Percentiles rank a stretch among this genome's conserved stretches.
Evolutionary conservation across 2,113 vertebrate species (phyloP).

Genomic region (Eclectus roratus): DNA sequence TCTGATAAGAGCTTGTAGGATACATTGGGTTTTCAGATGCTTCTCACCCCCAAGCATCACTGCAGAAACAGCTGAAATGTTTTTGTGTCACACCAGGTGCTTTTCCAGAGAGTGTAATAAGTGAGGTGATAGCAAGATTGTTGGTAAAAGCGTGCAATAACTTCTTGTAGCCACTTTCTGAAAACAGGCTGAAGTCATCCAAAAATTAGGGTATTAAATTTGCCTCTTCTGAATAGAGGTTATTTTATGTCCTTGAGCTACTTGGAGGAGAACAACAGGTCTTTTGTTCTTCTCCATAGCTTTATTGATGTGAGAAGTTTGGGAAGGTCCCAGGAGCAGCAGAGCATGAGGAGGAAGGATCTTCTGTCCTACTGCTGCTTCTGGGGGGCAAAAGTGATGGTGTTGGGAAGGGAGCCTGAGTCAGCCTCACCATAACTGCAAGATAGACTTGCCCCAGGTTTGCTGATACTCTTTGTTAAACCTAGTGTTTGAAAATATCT

Average conservation of each 20-base stretch:
- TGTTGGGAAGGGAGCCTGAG: neutral
- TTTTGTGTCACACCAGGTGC: fast-evolving
- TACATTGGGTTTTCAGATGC: neutral
- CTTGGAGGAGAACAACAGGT: neutral
- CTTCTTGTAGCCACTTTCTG: neutral
- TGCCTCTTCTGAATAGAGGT: neutral
- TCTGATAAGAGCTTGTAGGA: neutral
- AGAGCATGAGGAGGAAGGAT: neutral
- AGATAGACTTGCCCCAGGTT: neutral
- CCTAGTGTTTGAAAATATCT: neutral
- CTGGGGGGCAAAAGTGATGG: neutral
- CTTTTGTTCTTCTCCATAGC: neutral
- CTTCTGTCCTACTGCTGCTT: neutral
- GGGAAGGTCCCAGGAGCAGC: neutral
- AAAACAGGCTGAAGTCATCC: neutral
- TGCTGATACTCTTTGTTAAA: neutral
- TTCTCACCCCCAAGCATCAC: neutral
- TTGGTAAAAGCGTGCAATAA: neutral
- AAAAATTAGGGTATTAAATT: neutral
- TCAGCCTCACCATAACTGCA: neutral
- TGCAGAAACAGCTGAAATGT: neutral
- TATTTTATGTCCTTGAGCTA: neutral
- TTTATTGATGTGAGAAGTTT: neutral
- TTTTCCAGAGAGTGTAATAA: neutral
- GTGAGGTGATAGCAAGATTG: neutral